Evolutionary conservation across 30 jellyfish, hydroid and myxozoan genomes (phyloP).

Genomic region (Clytia hemisphaerica): DNA sequence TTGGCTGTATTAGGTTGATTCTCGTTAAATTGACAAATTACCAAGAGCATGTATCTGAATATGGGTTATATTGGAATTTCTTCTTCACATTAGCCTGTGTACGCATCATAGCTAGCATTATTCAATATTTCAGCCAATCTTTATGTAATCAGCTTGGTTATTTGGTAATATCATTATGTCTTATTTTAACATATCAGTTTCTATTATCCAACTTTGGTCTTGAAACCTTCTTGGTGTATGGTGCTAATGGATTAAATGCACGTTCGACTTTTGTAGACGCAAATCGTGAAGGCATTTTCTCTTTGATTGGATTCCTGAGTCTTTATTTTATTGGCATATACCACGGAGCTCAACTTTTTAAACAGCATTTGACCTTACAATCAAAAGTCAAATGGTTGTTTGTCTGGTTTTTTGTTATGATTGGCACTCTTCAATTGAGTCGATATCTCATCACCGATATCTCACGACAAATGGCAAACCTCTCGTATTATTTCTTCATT

Average conservation of each 20-base stretch:
- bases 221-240: conserved; percentile 31
- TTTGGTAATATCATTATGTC: background rate
- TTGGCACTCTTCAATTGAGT: background rate
- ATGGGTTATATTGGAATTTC: conserved; percentile 95
- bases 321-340: conserved; percentile 45
- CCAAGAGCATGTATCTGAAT: conserved; percentile 83
- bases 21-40: conserved; percentile 57
- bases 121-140: conserved; percentile 3
- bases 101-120: conserved; percentile 27
- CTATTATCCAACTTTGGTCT: conserved; percentile 38
- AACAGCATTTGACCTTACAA: background rate
- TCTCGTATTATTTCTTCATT: conserved; percentile 34
- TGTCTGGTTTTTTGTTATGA: background rate
- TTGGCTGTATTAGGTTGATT: conserved; percentile 51
- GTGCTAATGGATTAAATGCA: conserved; percentile 44
- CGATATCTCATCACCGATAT: conserved; percentile 17
- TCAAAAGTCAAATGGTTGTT: conserved; percentile 39
- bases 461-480: conserved; percentile 77
- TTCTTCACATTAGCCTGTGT: conserved; percentile 85
- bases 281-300: conserved; percentile 74
- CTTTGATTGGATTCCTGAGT: conserved; percentile 54
- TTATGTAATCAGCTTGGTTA: conserved; percentile 11
- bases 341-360: conserved; percentile 47
- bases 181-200: conserved; percentile 33
- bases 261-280: conserved; percentile 65